These are phyloP conservation scores for Pangasius mekongensis DNA, from an alignment of 2,797 vertebrate species.

Conservation along the genomic window DNA sequence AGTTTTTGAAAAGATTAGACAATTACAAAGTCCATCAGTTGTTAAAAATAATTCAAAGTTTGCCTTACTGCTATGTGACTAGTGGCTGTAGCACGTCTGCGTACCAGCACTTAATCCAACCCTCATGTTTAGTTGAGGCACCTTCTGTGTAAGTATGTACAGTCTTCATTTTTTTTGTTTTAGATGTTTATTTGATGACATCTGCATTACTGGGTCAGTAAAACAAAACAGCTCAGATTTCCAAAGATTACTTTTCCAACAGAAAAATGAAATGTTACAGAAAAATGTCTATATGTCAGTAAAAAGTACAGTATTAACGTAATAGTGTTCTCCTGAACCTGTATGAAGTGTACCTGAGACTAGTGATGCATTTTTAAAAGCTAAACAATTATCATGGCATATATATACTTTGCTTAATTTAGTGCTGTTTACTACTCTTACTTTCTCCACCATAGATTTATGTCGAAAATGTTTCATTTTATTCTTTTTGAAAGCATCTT, in stretches of 20 bases:
- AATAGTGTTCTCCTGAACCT: neutral
- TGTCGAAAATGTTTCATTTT: neutral
- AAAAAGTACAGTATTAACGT: neutral
- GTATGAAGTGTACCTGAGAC: neutral
- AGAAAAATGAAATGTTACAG: neutral
- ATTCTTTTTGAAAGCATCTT: neutral
- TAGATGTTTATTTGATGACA: neutral
- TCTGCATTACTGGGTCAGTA: neutral
- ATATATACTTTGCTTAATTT: neutral
- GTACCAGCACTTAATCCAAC: neutral
- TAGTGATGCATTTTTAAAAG: neutral
- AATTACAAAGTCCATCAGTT: slow-evolving; percentile 20
- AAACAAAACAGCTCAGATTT: neutral
- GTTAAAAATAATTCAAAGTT: neutral
- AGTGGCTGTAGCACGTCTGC: neutral
- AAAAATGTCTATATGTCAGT: neutral
- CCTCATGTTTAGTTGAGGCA: neutral
- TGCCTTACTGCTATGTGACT: neutral
- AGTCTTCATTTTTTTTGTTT: neutral
- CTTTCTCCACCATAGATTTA: too few relatives aligned
- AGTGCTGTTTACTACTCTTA: neutral
- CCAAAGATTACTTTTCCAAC: neutral
- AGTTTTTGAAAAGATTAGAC: slow-evolving; percentile 12
- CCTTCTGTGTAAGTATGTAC: neutral
- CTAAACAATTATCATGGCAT: neutral